phyloP scores from a whole-genome alignment of 1,140 invertebrate genomes.

The Pantala flavescens region DNA sequence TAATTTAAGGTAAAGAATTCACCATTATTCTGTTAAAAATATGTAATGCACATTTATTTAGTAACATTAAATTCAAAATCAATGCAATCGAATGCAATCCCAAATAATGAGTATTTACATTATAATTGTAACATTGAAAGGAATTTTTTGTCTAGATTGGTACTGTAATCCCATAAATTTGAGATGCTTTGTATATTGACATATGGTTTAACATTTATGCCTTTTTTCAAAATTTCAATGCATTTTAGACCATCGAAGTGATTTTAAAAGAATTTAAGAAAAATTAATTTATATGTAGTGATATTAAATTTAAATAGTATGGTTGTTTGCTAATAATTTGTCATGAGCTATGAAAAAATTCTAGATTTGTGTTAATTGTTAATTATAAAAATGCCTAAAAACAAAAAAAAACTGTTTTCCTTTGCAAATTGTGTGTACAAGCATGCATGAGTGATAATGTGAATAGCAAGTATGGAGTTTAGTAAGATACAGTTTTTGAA shows the following conservation, averaged over 20 bases:
- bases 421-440: not conserved
- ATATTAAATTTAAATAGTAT: not conserved
- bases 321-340: not conserved
- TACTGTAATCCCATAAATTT: not conserved
- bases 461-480: not conserved
- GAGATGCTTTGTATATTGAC: not conserved
- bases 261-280: not conserved
- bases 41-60: not conserved
- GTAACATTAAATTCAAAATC: not conserved
- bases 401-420: not conserved
- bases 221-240: not conserved
- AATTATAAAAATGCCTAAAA: not conserved
- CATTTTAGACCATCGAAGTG: not conserved
- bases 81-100: not conserved
- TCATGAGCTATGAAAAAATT: not conserved
- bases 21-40: not conserved
- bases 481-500: not conserved
- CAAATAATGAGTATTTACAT: not conserved
- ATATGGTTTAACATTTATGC: not conserved
- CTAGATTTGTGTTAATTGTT: constrained; percentile 3
- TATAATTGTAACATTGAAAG: not conserved
- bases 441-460: not conserved
- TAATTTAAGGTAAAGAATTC: not conserved
- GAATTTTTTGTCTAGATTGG: not conserved
- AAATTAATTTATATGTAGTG: not conserved